Conservation (phyloP, 2,797 vertebrate species). For the Cirrhinus molitorella region DNA sequence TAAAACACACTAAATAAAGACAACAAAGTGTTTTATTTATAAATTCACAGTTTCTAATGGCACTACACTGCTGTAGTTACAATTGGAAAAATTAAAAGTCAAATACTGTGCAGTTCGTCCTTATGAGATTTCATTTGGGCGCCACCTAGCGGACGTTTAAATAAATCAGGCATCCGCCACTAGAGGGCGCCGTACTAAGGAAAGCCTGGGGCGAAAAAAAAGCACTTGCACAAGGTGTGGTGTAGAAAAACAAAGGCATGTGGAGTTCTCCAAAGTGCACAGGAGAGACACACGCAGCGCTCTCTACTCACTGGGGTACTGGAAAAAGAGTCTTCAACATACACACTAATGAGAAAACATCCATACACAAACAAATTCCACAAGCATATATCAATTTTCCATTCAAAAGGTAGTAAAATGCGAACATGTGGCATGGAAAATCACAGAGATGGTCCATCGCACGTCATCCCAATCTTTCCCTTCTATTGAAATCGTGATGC, state of each 20-base stretch:
- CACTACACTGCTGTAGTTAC: conserved; percentile 95
- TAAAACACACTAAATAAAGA: conserved; percentile 68
- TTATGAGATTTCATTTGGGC: conserved; percentile 62
- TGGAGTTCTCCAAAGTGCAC: conserved; percentile 91
- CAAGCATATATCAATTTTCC: conserved; percentile 62
- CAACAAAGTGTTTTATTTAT: conserved; percentile 95
- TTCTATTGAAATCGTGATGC: conserved; percentile 61
- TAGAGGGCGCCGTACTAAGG: conserved; percentile 61
- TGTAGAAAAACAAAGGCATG: conserved; percentile 78
- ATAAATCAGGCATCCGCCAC: conserved; percentile 69
- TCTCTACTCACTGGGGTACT: conserved; percentile 62
- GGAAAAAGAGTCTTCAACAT: conserved; percentile 67
- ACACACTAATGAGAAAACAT: conserved; percentile 40
- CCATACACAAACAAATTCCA: conserved; percentile 51
- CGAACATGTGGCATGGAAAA: conserved; percentile 55
- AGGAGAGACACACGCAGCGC: conserved; percentile 77
- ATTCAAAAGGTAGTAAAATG: conserved; percentile 61
- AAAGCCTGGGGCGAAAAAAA: conserved; percentile 70
- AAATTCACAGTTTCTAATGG: conserved; percentile 99
- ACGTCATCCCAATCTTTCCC: conserved; percentile 68
- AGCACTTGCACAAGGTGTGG: conserved; percentile 86
- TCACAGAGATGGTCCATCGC: conserved; percentile 63
- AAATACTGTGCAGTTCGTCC: conserved; percentile 82
- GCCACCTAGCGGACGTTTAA: conserved; percentile 67
- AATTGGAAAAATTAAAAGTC: conserved; percentile 71